These are phyloP conservation scores for Sarcophaga variegata DNA, from an alignment of 2,888 invertebrate species.

Conservation along the genomic window DNA sequence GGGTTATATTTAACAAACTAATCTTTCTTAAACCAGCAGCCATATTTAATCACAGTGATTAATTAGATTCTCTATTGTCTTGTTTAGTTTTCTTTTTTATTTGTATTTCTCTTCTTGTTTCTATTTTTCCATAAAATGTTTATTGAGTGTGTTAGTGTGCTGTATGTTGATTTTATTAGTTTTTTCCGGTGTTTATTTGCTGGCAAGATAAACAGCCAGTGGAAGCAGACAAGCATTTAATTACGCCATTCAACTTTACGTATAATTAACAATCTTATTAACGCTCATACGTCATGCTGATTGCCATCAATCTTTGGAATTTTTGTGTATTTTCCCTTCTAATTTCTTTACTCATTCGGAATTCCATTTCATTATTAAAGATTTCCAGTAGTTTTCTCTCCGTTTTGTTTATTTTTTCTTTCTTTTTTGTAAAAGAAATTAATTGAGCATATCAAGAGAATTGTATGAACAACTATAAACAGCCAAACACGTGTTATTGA, in stretches of 20 bases:
- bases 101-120: neutral
- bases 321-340: neutral
- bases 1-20: neutral
- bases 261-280: constrained; percentile 51
- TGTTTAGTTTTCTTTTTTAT: neutral
- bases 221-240: constrained; percentile 17
- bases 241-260: constrained; percentile 23
- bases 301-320: constrained; percentile 36
- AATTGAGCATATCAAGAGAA: no score
- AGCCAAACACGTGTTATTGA: no score
- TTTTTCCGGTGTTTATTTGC: neutral
- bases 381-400: no score
- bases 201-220: neutral
- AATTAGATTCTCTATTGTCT: constrained; percentile 16
- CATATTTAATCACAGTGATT: neutral
- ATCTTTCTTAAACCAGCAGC: neutral
- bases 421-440: neutral
- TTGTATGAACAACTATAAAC: no score
- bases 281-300: constrained; percentile 46
- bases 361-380: neutral
- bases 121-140: no score
- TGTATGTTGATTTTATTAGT: neutral
- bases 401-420: neutral
- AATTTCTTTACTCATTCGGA: neutral
- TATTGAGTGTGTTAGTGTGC: no score